These are phyloP conservation scores for Aradophagus sp. DNA, from an alignment of 1,140 invertebrate species.

Conservation along the genomic window DNA sequence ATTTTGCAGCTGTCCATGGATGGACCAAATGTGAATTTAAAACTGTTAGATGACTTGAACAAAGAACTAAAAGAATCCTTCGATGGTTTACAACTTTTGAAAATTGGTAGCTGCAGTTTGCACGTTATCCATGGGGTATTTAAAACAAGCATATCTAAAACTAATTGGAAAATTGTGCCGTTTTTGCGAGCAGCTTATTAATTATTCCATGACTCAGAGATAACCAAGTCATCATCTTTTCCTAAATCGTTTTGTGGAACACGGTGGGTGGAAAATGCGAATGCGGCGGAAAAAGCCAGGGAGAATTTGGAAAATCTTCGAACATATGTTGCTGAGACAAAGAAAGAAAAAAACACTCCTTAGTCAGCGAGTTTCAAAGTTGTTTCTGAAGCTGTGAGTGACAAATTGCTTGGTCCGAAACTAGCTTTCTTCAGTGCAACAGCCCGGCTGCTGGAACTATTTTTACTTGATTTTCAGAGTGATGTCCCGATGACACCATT, in stretches of 20 bases:
- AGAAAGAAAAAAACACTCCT: conserved; percentile 22
- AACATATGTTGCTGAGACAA: conserved; percentile 23
- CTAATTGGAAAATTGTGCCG: conserved; percentile 37
- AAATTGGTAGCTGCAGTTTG: conserved; percentile 49
- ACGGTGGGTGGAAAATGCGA: conserved; percentile 55
- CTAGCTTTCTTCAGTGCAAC: conserved; percentile 49
- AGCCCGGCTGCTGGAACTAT: conserved; percentile 41
- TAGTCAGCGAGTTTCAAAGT: conserved; percentile 41
- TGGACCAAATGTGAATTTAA: conserved; percentile 22
- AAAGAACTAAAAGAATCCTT: conserved; percentile 4
- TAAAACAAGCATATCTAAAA: conserved; percentile 46
- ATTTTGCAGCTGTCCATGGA: conserved; percentile 19
- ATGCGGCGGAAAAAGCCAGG: conserved; percentile 33
- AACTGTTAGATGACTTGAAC: conserved; percentile 20
- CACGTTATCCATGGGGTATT: conserved; percentile 54
- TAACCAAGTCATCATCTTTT: conserved; percentile 22
- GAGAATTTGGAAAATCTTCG: conserved; percentile 25
- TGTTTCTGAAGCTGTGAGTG: conserved; percentile 26
- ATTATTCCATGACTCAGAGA: conserved; percentile 27
- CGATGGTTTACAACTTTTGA: conserved; percentile 15
- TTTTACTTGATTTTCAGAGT: conserved; percentile 54
- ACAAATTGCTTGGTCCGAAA: conserved; percentile 51
- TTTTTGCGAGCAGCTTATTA: conserved; percentile 45
- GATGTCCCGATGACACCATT: conserved; percentile 52
- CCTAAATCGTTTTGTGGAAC: conserved; percentile 52